Base-by-base conservation (phyloP, 2,113 vertebrate species). In the Oncorhynchus mykiss region DNA sequence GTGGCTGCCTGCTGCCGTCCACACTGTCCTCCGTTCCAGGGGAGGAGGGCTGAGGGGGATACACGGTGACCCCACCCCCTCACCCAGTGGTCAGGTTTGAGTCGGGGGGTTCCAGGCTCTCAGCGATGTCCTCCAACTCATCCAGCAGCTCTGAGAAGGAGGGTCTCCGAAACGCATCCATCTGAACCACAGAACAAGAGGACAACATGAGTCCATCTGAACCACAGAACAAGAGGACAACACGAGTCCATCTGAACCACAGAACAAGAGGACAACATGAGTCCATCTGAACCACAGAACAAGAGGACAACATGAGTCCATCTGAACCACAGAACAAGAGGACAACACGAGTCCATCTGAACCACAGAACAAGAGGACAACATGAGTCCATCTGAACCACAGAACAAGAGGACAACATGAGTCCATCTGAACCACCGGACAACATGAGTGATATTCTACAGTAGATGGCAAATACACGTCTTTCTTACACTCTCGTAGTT, bases 71-170 rank as follows among this genome's bases (percentile, higher is more conserved):
- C 22, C 3, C 24, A 24, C 20, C 39, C 70, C 70, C 59, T 85
- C 87, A 89, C 24, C 87, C 85, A 2, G 78, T 80, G 24, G 72
- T 79, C 72, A 84, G 73, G 34, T 65, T 67, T 7, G 71, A 54
- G 45, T 84, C 82, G 1, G 78, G 69, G 51, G 84, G 66, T 12
- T 92, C 92, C 77, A 94, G 80, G 20, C 65, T 80, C 78, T 94
- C 93, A 0, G 75, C 72, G 0, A 87, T 72, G 24, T 94, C 92
- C 74, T 93, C 94, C 82, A 94, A 24, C 70, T 89, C 81, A 39
- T 94, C 92, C 81, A 92, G 78, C 67, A 94, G 79, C 78, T 94
- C 90, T 0, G 88, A 79, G 83, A 94, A 94, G 3, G 92, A 91
- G 0, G 92, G 94, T 24, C 93, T 88, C 54, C 89, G 92, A 80